Evolutionary conservation across 2,888 invertebrate genomes (phyloP), one percentile per base, ranked within the genome.

Genomic region (Spilosoma lubricipeda): DNA sequence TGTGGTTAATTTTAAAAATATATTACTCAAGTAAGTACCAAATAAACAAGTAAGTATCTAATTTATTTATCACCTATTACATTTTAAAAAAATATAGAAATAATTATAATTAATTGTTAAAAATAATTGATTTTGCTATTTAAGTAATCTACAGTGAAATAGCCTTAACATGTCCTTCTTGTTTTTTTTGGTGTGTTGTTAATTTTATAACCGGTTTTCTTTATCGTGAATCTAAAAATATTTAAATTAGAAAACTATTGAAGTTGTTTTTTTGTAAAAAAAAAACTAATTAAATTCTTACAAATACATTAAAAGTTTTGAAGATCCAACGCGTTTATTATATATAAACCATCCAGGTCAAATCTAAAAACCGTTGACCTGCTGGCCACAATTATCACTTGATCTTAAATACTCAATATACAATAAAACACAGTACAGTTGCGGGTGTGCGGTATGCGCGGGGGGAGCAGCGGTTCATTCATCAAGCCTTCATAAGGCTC

Each of bases 401-500:
- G 73, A 85, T 80, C 85, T 80, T 75, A 30, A 63, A 63, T 8
- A 63, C 30, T 30, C 63, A 63, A 63, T 30, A 63, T 30, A 78
- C 76, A 82, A 78, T 75, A 82, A 80, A 74, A 77, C 79, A 82
- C 75, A 79, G 79, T 84, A 83, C 82, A 83, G 86, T 82, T 81
- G 83, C 76, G 80, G 80, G 77, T 80, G 82, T 77, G 84, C 72
- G 82, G 81, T 71, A 78, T 48, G 82, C 78, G 86, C 74, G 86
- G 85, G 86, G 52, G 81, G 87, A 82, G 86, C 80, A 81, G 85
- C 76, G 80, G 90, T 95, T 95, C 95, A 95, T 95, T 95, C 95
- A 95, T 95, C 95, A 95, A 92, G 92, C 91, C 89, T 92, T 91
- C 94, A 94, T 94, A 95, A 95, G 95, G 95, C 93, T 94, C 94